Base-by-base conservation (phyloP, 2,888 invertebrate genomes). In the Drosophila buzzatii region DNA sequence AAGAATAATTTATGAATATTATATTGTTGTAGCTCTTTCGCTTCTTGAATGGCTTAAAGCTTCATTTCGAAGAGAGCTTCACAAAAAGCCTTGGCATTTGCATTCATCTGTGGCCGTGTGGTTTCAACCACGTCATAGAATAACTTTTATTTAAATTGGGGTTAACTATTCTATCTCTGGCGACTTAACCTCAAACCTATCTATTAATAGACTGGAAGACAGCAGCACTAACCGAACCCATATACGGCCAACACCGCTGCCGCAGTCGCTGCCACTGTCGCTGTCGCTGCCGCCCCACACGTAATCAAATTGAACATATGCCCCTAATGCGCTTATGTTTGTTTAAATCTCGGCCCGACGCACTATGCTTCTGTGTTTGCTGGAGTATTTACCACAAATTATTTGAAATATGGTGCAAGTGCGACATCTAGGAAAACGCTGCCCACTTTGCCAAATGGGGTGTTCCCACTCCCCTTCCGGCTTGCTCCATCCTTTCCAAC, bases 371-470 rank as follows among this genome's bases (percentile, higher is more conserved):
- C 70, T 84, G 87, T 84, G 87, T 89, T 84, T 89, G 89, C 49
- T 56, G 58, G 68, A 77, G 83, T 86, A 73, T 89, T 84, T 84
- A 84, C 89, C 83, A 86, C 89, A 89, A 86, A 89, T 86, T 80
- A 66, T 86, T 69, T 74, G 78, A 84, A 84, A 89, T 84, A 89
- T 86, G 83, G 87, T 75, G 77, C 81, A 77, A 87, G 85, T 87
- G 82, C 71, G 73, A 81, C 79, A 78, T 81, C 71, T 75, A 67
- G 84, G 67, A 71, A 73, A 73, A 76, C 86, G 70, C 73, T 57
- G 64, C 73, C 81, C 73, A 73, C 73, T 77, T 73, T 60, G 56
- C 70, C 53, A 49, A 73, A 73, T 56, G 67, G 89, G 89, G 73
- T 89, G 83, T 49, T 58, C 59, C 45, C 41, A 31, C 31, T 61